Evolutionary conservation across 2,888 invertebrate species (phyloP), one percentile per base, ranked within the genome.

Genomic region (Anthophora plumipes): DNA sequence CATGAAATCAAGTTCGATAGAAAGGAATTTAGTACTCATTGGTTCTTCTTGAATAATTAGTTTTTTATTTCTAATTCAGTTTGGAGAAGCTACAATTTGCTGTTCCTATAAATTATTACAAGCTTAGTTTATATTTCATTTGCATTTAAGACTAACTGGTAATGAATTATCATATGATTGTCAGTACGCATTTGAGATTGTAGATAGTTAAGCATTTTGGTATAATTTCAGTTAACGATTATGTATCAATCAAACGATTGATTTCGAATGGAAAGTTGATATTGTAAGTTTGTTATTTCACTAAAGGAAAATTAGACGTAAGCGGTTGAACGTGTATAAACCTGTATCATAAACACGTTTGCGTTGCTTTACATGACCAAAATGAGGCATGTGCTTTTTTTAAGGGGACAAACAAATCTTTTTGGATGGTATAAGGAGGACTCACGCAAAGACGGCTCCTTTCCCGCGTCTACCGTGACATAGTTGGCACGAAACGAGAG

Each of bases 401-500:
- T 17, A 31, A 52, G 37, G 14, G 31, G 25, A 12, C 43, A 39
- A 67, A 59, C 39, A 52, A 55, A 41, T 25, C 9, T 50, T 66
- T 37, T 20, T 50, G 37, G 22, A n/a, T n/a, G 41, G 22, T 5
- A 12, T 7, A 11, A 12, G 14, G 50, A 57, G 39, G 64, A 25
- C 41, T 22, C 0, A 52, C 54, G 66, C 22, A 37, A 69, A 52
- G 76, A 54, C 70, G 64, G 12, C 39, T 50, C 11, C 4, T 22
- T 37, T 50, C 72, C 57, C 48, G 20, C n/a, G 22, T 50, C 68
- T 43, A 43, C 14, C 43, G 43, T 37, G 54, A 60, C 60, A 60
- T 39, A 50, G 68, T 37, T 57, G 68, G 55, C 48, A 48, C 31
- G 61, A 69, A 69, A 78, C 63, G 60, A 73, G 25, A 54, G 67